Conservation (phyloP, 2,888 invertebrate genomes). For the Melanophora roralis region DNA sequence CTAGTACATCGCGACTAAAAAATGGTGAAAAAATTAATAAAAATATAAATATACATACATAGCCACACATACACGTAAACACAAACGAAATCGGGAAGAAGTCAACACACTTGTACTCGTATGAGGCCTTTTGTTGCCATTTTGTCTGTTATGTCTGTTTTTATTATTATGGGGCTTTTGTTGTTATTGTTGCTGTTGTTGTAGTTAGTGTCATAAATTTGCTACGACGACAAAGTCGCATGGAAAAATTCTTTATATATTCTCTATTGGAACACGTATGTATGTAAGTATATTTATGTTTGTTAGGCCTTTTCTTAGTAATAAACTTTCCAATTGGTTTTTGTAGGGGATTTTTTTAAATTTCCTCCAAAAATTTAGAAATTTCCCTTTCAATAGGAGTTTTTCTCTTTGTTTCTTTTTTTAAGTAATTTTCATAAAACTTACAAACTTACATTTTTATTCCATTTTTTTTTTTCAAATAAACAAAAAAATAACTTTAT, state of each 20-base stretch:
- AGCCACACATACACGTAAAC: constrained; percentile 2
- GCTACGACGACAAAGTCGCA: constrained; percentile 57
- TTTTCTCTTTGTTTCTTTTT: not conserved
- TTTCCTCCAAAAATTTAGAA: too few species aligned
- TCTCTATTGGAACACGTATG: constrained; percentile 51
- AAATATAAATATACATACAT: constrained; percentile 40
- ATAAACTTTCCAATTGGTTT: too few species aligned
- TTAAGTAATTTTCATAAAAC: too few species aligned
- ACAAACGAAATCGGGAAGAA: constrained; percentile 5
- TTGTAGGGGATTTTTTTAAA: not conserved
- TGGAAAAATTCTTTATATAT: constrained; percentile 60
- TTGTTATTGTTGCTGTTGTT: constrained; percentile 8
- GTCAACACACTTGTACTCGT: constrained; percentile 48
- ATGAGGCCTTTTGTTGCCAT: constrained; percentile 56
- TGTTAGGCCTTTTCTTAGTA: not conserved
- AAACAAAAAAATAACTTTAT: too few species aligned
- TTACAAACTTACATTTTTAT: too few species aligned
- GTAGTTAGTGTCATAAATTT: constrained; percentile 57
- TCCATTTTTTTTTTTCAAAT: too few species aligned
- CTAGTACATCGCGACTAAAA: constrained; percentile 4
- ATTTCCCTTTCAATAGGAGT: too few species aligned
- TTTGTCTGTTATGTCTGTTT: constrained; percentile 46
- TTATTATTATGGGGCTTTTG: constrained; percentile 42
- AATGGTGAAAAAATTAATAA: constrained; percentile 59
- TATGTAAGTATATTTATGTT: not conserved